Evolutionary conservation across 2,113 vertebrate genomes (phyloP).

Genomic region (Ursus arctos): DNA sequence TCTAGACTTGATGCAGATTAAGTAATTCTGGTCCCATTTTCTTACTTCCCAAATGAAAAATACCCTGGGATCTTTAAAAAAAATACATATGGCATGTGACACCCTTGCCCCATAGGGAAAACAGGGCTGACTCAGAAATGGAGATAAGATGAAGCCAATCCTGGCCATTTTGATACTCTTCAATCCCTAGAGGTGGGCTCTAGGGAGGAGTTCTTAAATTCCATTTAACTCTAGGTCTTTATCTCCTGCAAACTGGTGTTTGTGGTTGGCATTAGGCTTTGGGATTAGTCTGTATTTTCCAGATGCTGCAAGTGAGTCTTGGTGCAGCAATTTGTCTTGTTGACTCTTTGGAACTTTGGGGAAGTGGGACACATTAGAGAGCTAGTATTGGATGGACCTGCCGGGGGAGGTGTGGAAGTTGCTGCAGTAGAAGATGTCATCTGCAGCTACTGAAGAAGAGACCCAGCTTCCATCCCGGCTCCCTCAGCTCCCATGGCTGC

Average conservation of each 20-base stretch:
- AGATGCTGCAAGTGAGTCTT: background rate
- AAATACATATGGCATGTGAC: background rate
- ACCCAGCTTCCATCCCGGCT: background rate
- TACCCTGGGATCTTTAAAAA: background rate
- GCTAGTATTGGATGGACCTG: background rate
- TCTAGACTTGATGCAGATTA: background rate
- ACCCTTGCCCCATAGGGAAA: background rate
- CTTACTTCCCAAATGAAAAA: constrained; percentile 14
- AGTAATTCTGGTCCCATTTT: background rate
- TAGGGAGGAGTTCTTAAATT: background rate
- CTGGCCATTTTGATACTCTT: background rate
- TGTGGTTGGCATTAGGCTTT: background rate
- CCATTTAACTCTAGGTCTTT: constrained; percentile 24
- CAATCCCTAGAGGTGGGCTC: background rate
- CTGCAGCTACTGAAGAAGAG: background rate
- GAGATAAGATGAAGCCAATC: background rate
- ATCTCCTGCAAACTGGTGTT: background rate
- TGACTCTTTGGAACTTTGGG: background rate
- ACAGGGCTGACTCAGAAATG: background rate
- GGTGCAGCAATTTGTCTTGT: background rate
- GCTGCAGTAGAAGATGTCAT: background rate
- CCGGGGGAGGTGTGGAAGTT: too few species aligned
- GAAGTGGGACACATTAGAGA: background rate
- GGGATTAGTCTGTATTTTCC: constrained; percentile 40
- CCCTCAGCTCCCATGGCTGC: background rate